Evolutionary conservation across 2,113 vertebrate species (phyloP), one percentile per base, ranked within the genome.

Genomic region (Platysteira castanea): DNA sequence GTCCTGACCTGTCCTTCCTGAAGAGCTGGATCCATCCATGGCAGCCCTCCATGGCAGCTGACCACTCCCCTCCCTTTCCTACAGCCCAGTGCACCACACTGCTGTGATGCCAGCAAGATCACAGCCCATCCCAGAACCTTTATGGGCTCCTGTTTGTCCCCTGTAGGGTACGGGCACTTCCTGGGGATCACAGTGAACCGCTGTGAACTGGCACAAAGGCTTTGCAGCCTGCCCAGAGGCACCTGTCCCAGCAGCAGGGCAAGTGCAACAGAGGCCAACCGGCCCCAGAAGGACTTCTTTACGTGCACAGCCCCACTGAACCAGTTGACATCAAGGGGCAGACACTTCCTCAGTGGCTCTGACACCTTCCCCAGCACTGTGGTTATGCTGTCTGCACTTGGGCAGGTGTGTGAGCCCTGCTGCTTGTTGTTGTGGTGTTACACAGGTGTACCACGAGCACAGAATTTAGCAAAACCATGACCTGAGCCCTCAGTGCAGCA

Each of bases 331-430:
- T 21, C 0, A 1, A 67, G 33, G 44, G 35, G 19, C 31, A 59
- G 31, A 11, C 60, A 13, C 8, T 44, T n/a, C 63, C 53, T 17
- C 1, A 1, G 24, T 17, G 41, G 10, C 61, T 79, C 71, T 31
- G 24, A 39, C 33, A 24, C 23, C 28, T 64, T 42, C 6, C 39
- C 47, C 3, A 3, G 65, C 22, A 8, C 37, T 17, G 22, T 2
- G 1, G 15, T 37, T 20, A 2, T 13, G 17, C 33, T 1, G 1
- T 13, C 42, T 49, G 52, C 28, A 0, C 39, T 52, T 0, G 0
- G n/a, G 19, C 0, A 1, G 37, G 23, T 2, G 1, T 1, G 19
- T 2, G 22, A 81, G 52, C 24, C 3, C 3, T 4, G 3, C 27
- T 46, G 52, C 9, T 2, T 21, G 44, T 23, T 12, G 23, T 1